A percentile compares a stretch with the other conserved stretches of the same genome.
Conservation (phyloP, 2,888 invertebrate genomes). For the Brachynemurus nebulosus region DNA sequence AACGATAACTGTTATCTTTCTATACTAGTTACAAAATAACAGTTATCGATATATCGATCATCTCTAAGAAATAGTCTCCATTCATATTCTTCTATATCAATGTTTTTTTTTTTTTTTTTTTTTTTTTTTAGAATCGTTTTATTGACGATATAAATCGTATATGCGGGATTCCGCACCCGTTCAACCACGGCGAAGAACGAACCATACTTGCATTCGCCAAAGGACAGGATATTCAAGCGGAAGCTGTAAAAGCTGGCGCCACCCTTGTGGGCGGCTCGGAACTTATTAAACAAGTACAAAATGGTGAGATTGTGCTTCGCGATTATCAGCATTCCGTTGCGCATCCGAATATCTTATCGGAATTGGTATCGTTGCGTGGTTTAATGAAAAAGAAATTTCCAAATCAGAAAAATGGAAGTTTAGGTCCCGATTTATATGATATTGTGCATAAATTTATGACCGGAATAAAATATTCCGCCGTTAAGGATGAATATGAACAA, state of each 20-base stretch:
- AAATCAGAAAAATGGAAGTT: conserved; percentile 46
- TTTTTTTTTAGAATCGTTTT: conserved; percentile 41
- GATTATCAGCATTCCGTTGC: conserved; percentile 65
- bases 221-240: conserved; percentile 40
- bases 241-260: conserved; percentile 57
- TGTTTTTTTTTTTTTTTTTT: no score
- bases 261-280: conserved; percentile 56
- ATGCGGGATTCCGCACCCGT: conserved; percentile 51
- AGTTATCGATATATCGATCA: no score
- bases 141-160: conserved; percentile 55
- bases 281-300: conserved; percentile 62
- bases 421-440: conserved; percentile 46
- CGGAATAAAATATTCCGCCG: conserved; percentile 55
- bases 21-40: no score
- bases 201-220: conserved; percentile 64
- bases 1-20: no score
- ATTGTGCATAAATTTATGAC: conserved; percentile 49
- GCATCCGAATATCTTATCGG: conserved; percentile 66
- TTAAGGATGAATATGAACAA: conserved; percentile 52
- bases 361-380: conserved; percentile 60
- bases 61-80: no score
- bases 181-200: conserved; percentile 52
- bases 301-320: conserved; percentile 46
- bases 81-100: no score
- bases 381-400: conserved; percentile 68